phyloP scores from a whole-genome alignment of 2,113 vertebrate genomes.

The Marmota monax region DNA sequence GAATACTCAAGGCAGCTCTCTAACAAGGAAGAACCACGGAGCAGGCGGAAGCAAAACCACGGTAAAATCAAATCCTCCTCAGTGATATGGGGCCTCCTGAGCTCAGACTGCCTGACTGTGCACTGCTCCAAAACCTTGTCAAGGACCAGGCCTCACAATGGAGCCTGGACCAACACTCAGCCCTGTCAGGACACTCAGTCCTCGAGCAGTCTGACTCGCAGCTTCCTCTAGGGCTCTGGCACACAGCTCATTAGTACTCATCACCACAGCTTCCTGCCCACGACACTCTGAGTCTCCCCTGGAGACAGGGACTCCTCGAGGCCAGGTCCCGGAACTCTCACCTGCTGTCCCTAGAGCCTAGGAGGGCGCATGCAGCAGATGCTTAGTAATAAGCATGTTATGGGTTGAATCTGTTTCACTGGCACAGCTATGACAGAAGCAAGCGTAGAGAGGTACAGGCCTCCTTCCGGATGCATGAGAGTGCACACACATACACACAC shows the following conservation, averaged over 20 bases:
- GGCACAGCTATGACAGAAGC: background rate
- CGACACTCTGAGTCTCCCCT: rapidly evolving
- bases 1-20: background rate
- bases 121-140: no score
- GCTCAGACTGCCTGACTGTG: rapidly evolving
- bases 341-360: background rate
- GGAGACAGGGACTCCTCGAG: background rate
- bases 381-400: background rate
- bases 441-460: rapidly evolving
- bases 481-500: rapidly evolving
- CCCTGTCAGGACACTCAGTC: background rate
- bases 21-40: background rate
- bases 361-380: background rate
- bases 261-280: rapidly evolving
- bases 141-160: background rate
- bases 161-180: background rate
- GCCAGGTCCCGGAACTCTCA: background rate
- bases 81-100: background rate
- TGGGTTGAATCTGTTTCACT: background rate
- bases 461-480: rapidly evolving
- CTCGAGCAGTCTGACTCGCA: background rate
- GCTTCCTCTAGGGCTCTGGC: rapidly evolving
- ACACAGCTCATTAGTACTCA: rapidly evolving
- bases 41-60: background rate
- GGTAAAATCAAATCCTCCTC: background rate